Evolutionary conservation across 2,888 invertebrate species (phyloP), one percentile per base, ranked within the genome.

Genomic region (Cephus sareptanus): DNA sequence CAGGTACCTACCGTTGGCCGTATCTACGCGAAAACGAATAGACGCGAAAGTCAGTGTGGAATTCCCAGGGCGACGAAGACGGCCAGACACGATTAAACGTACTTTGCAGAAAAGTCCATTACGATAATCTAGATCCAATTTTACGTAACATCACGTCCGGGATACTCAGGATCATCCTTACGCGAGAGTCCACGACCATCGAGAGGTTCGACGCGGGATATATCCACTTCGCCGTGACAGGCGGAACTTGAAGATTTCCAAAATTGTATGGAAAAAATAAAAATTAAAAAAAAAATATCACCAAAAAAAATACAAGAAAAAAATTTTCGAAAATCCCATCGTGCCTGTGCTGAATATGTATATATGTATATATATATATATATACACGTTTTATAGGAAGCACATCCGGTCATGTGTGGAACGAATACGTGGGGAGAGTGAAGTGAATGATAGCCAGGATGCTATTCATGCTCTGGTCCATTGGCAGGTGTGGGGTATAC

Each of bases 391-490:
- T 69, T 69, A 76, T 69, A 76, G 80, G 56, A 77, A 35, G 74
- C 73, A 75, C 71, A 68, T 71, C 73, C 76, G 73, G 68, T 68
- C 75, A 69, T 79, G 77, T 81, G 75, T 77, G 78, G 73, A 40
- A 69, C 76, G 74, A 78, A 76, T 79, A 73, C 73, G 30, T 6
- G 15, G 73, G 73, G 73, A 1, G 34, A 69, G 76, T 34, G 23
- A 77, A 79, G 81, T 85, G 85, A 85, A 84, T 83, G 85, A 83
- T 87, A 84, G 84, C 79, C 77, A 75, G 80, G 81, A 74, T 79
- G 81, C 83, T 81, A 85, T 83, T 86, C 84, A 83, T 80, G 83
- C 80, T 79, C 81, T 78, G 76, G 23, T 56, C 23, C 56, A 56
- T 56, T 56, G 56, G 56, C 56, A 56, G 56, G 56, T 56, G 71